Base-by-base conservation (phyloP, 2,888 invertebrate species). In the Machimus atricapillus region DNA sequence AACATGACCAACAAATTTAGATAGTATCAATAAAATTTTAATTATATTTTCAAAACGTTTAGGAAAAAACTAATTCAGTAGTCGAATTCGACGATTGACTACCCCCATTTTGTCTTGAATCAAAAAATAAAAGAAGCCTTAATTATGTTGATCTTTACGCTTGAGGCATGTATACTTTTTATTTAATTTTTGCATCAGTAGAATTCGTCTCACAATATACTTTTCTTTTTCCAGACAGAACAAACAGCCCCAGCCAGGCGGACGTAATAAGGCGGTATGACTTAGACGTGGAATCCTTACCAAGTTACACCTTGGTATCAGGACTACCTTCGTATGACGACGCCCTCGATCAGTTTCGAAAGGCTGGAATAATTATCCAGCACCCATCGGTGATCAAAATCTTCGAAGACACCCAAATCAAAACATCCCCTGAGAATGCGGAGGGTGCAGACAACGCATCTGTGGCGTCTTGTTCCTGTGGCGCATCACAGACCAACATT, bases 291-390 rank as follows among this genome's bases (percentile, higher is more conserved):
- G 94, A 94, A 89, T 94, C 94, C 1, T 90, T 95, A 87, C 95
- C 95, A 16, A 94, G 94, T 88, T 95, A 95, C 90, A 94, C 95
- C 5, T 93, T 95, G 86, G 95, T 94, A 77, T 94, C 95, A n/a
- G 95, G 95, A 5, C 91, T 95, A 82, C 95, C 95, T 74, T 94
- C 94, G 40, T 95, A 95, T 90, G 94, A 94, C 87, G 95, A 95
- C 90, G 95, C 95, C 3, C 90, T 95, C 86, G 94, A 94, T 90
- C 94, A 95, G 90, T 92, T 95, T 89, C 93, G 93, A 43, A 93
- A 93, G 88, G 92, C 92, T 5, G 92, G 92, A 86, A 91, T 92
- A 9, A 90, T 92, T 43, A 90, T 92, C 1, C 91, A 1, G 90
- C 92, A 0, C 4, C 88, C 90, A n/a, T 89, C 92, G 2, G 89